A percentile compares a stretch with the other conserved stretches of the same genome.
Evolutionary conservation across 2,888 invertebrate genomes (phyloP).

Genomic region (Epirrhoe alternata): DNA sequence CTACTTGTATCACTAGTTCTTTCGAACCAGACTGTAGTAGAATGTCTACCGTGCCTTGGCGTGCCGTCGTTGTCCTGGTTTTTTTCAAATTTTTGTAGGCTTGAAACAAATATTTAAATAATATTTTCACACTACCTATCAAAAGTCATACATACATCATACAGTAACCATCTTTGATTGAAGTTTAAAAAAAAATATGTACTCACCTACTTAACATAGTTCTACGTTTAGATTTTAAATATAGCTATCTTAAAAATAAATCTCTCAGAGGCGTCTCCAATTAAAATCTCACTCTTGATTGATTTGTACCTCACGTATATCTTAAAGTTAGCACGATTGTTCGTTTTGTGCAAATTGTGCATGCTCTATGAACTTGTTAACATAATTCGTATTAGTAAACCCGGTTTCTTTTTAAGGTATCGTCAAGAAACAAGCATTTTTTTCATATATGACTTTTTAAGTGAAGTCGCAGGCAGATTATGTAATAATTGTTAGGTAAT

Average conservation of each 20-base stretch:
- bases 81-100: no score
- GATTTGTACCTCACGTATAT: background rate
- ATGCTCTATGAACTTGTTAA: background rate
- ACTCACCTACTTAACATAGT: background rate
- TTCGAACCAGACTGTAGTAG: background rate
- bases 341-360: background rate
- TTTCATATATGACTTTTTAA: background rate
- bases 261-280: slow-evolving; percentile 21
- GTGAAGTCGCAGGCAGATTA: background rate
- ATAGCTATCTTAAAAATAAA: slow-evolving; percentile 33
- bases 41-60: no score
- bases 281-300: background rate
- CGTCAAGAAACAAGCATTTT: background rate
- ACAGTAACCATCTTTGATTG: background rate
- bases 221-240: slow-evolving; percentile 31
- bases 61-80: no score
- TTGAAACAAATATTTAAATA: no score
- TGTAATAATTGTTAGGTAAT: background rate
- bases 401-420: background rate
- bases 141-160: no score
- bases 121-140: background rate
- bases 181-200: slow-evolving; percentile 1
- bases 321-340: background rate
- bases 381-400: background rate
- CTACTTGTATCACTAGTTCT: background rate